Conservation (phyloP, 2,888 invertebrate species). For the Clitarchus hookeri region DNA sequence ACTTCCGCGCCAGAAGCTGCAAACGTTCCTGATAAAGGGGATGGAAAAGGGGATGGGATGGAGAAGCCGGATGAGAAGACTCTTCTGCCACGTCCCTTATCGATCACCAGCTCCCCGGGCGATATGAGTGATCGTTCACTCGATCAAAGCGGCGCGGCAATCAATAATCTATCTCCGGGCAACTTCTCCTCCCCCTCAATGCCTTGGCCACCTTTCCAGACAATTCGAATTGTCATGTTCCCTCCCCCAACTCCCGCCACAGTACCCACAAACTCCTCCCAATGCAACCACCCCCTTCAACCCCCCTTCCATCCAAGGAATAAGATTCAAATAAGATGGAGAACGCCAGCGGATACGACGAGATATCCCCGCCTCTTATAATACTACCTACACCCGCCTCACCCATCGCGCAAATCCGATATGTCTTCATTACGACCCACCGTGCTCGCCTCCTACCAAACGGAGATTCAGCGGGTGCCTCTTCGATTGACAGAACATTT, state of each 20-base stretch:
- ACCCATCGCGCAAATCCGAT: background rate
- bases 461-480: background rate
- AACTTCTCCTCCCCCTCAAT: background rate
- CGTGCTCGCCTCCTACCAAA: background rate
- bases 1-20: no score
- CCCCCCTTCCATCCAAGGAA: background rate
- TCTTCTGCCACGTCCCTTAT: background rate
- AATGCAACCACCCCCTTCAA: background rate
- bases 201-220: background rate
- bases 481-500: background rate
- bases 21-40: no score
- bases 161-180: constrained; percentile 24
- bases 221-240: constrained; percentile 4
- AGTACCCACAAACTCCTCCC: background rate
- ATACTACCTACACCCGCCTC: background rate
- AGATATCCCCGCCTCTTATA: constrained; percentile 1
- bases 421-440: constrained; percentile 21
- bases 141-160: constrained; percentile 16
- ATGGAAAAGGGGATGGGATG: background rate
- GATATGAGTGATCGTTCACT: constrained; percentile 24
- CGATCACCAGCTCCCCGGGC: background rate
- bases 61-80: background rate
- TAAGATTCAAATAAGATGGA: constrained; percentile 23
- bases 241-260: background rate
- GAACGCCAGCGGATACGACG: background rate